Evolutionary conservation across 2,888 invertebrate genomes (phyloP).

Genomic region (Sipha maydis): DNA sequence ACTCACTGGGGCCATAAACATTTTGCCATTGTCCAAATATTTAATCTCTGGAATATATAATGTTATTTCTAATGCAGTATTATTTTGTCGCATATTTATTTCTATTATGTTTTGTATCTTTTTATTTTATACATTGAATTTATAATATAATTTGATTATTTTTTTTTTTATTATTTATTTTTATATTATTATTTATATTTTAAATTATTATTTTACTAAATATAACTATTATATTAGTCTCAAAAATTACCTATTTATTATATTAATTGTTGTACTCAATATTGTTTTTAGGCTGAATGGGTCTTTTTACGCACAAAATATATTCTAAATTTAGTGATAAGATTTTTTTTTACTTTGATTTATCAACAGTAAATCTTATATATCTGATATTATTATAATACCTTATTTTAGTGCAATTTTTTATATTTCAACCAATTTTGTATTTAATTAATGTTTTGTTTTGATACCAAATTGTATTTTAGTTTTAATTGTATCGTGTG

Average conservation of each 20-base stretch:
- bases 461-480: slow-evolving; percentile 52
- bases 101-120: slow-evolving; percentile 24
- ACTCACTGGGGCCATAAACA: slow-evolving; percentile 41
- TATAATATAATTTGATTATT: background rate
- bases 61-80: slow-evolving; percentile 24
- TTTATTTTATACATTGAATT: slow-evolving; percentile 23
- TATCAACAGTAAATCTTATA: slow-evolving; percentile 42
- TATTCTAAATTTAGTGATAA: slow-evolving; percentile 53
- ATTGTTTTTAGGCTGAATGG: slow-evolving; percentile 47
- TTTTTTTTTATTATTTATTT: too few relatives aligned
- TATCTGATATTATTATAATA: slow-evolving; percentile 3
- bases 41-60: slow-evolving; percentile 10
- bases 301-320: slow-evolving; percentile 39
- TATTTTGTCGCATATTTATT: slow-evolving; percentile 29
- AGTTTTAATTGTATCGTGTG: slow-evolving; percentile 14
- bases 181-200: slow-evolving; percentile 40
- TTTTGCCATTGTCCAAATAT: slow-evolving; percentile 7
- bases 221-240: slow-evolving; percentile 34
- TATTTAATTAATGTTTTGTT: slow-evolving; percentile 18
- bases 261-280: slow-evolving; percentile 31
- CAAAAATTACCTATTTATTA: slow-evolving; percentile 30
- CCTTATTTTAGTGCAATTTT: slow-evolving; percentile 42
- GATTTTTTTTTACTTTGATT: slow-evolving; percentile 24
- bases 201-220: slow-evolving; percentile 15
- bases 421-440: slow-evolving; percentile 20